These are phyloP conservation scores for Macrobrachium rosenbergii DNA, from an alignment of 1,140 invertebrate species.

Conservation along the genomic window DNA sequence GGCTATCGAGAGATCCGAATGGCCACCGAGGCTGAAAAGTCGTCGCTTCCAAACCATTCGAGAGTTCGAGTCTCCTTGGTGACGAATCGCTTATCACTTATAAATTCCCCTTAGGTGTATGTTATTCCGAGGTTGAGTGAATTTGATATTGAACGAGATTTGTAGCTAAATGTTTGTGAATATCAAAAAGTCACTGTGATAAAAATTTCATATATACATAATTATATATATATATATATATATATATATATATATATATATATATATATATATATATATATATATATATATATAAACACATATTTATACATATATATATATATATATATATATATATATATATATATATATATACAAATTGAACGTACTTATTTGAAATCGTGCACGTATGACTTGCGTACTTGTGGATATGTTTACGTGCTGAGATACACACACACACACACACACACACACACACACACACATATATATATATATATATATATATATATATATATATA, in stretches of 20 bases:
- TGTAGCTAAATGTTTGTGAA: too few species aligned
- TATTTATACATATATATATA: neutral
- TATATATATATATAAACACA: neutral
- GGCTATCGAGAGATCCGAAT: too few species aligned
- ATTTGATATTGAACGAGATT: too few species aligned
- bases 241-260: slow-evolving; percentile 24
- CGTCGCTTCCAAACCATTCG: too few species aligned
- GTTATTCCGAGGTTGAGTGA: too few species aligned
- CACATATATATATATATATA: neutral
- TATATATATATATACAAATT: slow-evolving; percentile 13
- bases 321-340: slow-evolving; percentile 4
- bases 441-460: neutral
- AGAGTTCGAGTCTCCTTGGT: too few species aligned
- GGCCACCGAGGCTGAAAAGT: too few species aligned
- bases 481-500: neutral
- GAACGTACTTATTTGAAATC: too few species aligned
- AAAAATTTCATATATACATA: neutral
- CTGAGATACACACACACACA: neutral
- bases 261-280: slow-evolving; percentile 15
- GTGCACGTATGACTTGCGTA: neutral
- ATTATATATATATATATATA: slow-evolving; percentile 3
- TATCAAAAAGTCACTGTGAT: neutral
- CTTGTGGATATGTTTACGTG: too few species aligned
- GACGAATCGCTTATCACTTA: too few species aligned
- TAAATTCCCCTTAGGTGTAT: too few species aligned